A percentile compares a stretch with the other conserved stretches of the same genome.
phyloP scores from a whole-genome alignment of 2,113 vertebrate species.

The Parotia lawesii region DNA sequence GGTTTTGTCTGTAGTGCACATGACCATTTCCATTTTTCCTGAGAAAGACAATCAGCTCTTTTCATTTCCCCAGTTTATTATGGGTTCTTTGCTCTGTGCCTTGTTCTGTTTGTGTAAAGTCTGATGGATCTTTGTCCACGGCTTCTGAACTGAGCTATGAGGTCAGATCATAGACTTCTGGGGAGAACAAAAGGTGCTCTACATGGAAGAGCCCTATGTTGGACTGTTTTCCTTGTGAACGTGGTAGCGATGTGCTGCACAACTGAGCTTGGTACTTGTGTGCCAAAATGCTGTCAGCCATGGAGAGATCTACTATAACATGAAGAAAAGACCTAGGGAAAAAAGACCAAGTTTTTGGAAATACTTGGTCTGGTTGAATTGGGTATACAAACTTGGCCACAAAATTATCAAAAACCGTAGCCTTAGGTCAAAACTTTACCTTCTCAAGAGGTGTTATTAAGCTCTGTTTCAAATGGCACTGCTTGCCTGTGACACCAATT shows the following conservation, averaged over 20 bases:
- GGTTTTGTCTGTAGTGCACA: neutral
- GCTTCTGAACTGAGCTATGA: neutral
- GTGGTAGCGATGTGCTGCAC: accelerated
- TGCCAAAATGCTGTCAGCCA: neutral
- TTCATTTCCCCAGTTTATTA: neutral
- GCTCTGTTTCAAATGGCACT: neutral
- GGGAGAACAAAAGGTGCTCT: neutral
- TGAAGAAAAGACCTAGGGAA: neutral
- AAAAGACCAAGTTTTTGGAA: neutral
- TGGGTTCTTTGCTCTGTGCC: neutral
- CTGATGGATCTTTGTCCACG: neutral
- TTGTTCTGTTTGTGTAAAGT: neutral
- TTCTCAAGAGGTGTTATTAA: neutral
- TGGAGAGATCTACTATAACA: neutral
- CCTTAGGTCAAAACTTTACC: neutral
- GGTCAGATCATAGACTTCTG: neutral
- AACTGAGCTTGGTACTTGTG: neutral
- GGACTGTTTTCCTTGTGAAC: neutral
- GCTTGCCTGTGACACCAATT: neutral
- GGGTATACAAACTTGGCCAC: neutral
- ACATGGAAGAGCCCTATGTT: neutral
- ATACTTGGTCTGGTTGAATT: neutral
- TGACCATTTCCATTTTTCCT: neutral
- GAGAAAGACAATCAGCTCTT: neutral
- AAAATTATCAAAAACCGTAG: neutral